Base-by-base conservation (phyloP, 2,888 invertebrate genomes). In the Harpagoxenus sublaevis region DNA sequence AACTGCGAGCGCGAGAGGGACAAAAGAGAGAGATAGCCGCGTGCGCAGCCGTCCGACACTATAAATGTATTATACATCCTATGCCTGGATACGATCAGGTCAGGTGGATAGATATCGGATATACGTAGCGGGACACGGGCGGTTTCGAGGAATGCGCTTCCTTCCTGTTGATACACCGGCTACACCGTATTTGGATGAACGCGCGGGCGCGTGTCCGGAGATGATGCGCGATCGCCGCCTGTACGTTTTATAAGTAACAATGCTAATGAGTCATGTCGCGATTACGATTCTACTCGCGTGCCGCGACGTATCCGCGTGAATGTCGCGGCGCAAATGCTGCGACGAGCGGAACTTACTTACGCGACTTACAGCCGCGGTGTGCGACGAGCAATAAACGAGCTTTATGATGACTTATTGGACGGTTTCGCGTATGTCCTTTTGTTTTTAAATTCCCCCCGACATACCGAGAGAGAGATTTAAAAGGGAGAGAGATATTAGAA, bases 101-200 rank as follows among this genome's bases (percentile, higher is more conserved):
- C 39, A 65, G 15, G n/a, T 55, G 78, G 31, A 68, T 57, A 39
- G 48, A 60, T 62, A 28, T 79, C 79, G 48, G 60, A 70, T 70
- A 70, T 70, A 60, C 42, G 28, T 86, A 88, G 88, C 87, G 88
- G 90, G 82, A 89, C 88, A 87, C 83, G 87, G 77, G 63, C 83
- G 83, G 78, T 84, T 81, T 84, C 84, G 82, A 92, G 91, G 93
- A 93, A 93, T 93, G 92, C 88, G 90, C 88, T 93, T 93, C 93
- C 93, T 93, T 93, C 93, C 93, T 91, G 93, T 89, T 87, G 87
- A 86, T 84, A 89, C 84, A 82, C 35, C 15, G 23, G 28, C 23
- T 88, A 88, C 84, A 77, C 93, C 91, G 92, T 90, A 93, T 90
- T 93, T 91, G 92, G 92, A 89, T 91, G 90, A 4, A 5, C 35